Evolutionary conservation across 1,140 invertebrate species (phyloP).

Genomic region (Agrilus planipennis): DNA sequence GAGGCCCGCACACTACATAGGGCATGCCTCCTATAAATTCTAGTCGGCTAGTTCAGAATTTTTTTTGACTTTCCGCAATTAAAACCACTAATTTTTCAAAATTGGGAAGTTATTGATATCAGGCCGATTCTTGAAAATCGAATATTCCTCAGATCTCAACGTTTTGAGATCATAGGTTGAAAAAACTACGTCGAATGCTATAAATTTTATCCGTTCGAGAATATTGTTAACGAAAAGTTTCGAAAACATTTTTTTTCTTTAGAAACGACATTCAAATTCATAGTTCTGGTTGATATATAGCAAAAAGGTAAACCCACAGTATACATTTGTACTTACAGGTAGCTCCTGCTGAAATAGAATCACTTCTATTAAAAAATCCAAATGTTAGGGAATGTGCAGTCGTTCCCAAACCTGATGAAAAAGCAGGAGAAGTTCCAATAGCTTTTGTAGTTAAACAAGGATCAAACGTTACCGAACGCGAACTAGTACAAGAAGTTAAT

Average conservation of each 20-base stretch:
- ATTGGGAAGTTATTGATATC: too few species aligned
- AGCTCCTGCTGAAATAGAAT: conserved; percentile 51
- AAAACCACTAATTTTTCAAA: too few species aligned
- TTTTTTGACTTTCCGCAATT: too few species aligned
- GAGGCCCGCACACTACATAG: too few species aligned
- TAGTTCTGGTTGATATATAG: background rate
- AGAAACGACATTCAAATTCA: background rate
- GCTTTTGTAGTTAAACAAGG: conserved; percentile 52
- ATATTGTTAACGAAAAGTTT: background rate
- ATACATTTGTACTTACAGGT: conserved; percentile 26
- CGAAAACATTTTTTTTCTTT: background rate
- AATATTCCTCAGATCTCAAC: background rate
- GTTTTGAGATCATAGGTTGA: background rate
- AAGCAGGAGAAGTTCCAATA: conserved; percentile 54
- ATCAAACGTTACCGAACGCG: conserved; percentile 34
- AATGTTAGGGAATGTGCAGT: conserved; percentile 57
- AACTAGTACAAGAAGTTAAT: conserved; percentile 38
- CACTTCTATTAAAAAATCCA: conserved; percentile 51
- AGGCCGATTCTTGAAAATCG: too few species aligned
- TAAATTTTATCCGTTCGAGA: background rate
- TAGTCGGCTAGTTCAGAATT: too few species aligned
- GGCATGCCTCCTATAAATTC: too few species aligned
- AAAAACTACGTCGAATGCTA: background rate
- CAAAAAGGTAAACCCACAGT: conserved; percentile 32
- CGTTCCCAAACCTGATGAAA: conserved; percentile 51